Conservation (phyloP, 2,797 vertebrate species). For the Lacerta agilis region DNA sequence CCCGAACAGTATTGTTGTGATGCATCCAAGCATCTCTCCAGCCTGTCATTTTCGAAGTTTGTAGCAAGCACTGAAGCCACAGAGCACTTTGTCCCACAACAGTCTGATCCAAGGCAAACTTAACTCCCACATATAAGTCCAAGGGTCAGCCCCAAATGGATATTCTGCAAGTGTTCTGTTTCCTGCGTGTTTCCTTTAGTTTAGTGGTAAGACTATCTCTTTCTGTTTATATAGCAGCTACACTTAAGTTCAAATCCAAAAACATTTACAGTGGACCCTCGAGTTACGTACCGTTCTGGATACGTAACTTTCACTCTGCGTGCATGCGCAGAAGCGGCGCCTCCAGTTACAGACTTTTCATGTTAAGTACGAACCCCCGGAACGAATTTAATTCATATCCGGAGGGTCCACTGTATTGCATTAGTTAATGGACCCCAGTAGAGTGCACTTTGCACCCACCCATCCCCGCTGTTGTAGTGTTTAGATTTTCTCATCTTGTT, state of each 20-base stretch:
- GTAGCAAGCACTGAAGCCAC: neutral
- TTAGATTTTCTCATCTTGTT: neutral
- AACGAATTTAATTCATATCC: no score
- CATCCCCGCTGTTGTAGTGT: neutral
- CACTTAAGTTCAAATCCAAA: neutral
- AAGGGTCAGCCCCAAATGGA: slow-evolving; percentile 32
- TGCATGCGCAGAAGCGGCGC: no score
- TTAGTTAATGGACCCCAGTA: no score
- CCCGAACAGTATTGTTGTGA: rapidly evolving
- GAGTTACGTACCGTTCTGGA: no score
- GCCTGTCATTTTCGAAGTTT: rapidly evolving
- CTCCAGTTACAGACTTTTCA: no score
- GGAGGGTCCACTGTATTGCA: no score
- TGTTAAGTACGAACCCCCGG: no score
- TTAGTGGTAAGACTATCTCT: slow-evolving; percentile 17
- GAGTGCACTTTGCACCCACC: no score
- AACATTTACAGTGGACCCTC: no score
- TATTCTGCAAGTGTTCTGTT: slow-evolving; percentile 36
- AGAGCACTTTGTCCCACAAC: neutral
- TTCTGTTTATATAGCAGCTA: neutral
- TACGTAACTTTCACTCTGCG: no score
- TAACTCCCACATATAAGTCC: slow-evolving; percentile 13
- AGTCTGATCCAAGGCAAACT: slow-evolving; percentile 21
- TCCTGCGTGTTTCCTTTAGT: slow-evolving; percentile 46
- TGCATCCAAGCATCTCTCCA: rapidly evolving